Percentiles rank a stretch among this genome's conserved stretches.
Evolutionary conservation across 2,113 vertebrate species (phyloP).

Genomic region (Microtus richardsoni): DNA sequence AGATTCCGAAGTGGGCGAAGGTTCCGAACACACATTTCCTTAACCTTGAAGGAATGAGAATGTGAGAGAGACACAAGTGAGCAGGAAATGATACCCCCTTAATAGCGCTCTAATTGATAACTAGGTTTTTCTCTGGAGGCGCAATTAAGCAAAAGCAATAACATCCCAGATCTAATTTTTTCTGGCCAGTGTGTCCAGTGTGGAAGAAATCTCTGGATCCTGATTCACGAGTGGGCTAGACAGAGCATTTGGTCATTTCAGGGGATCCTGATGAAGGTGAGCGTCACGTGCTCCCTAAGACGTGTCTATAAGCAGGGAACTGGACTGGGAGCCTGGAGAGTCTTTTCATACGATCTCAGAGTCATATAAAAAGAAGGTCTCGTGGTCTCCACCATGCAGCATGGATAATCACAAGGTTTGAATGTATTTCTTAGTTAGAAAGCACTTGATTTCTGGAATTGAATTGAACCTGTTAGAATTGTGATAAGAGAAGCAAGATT

Average conservation of each 20-base stretch:
- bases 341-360: background rate
- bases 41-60: background rate
- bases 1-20: background rate
- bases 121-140: constrained; percentile 19
- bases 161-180: background rate
- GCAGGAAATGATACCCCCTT: background rate
- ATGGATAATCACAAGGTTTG: background rate
- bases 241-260: background rate
- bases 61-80: background rate
- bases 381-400: background rate
- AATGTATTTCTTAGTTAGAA: background rate
- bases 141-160: constrained; percentile 35
- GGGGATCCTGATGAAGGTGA: background rate
- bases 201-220: background rate
- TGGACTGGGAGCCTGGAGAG: background rate
- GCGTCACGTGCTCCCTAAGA: background rate
- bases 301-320: background rate
- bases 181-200: background rate
- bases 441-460: background rate
- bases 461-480: background rate
- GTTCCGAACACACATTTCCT: constrained; percentile 1
- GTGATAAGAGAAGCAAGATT: background rate
- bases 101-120: background rate
- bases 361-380: background rate
- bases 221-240: background rate